phyloP scores from a whole-genome alignment of 2,797 vertebrate species.

The Anguilla anguilla region DNA sequence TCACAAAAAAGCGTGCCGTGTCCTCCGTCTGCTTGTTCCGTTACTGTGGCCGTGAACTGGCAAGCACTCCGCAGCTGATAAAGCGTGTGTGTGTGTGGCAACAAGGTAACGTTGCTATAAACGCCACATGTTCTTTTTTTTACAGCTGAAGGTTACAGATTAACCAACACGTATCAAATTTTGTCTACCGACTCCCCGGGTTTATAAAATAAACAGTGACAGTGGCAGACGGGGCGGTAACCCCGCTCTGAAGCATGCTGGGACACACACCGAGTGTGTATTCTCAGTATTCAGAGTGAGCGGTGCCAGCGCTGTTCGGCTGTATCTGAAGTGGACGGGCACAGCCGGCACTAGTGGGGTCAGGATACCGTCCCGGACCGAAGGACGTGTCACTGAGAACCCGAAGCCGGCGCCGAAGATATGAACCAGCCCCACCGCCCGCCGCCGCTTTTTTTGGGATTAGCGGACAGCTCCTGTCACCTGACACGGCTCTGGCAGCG shows the following conservation, averaged over 20 bases:
- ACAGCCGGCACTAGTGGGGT: no score
- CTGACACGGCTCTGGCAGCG: background rate
- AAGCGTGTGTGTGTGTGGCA: background rate
- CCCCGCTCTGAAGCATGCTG: background rate
- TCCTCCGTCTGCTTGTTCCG: background rate
- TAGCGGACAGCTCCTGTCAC: background rate
- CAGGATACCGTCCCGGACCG: background rate
- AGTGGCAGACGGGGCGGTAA: background rate
- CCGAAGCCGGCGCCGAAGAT: background rate
- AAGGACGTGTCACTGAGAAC: background rate
- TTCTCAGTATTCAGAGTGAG: background rate
- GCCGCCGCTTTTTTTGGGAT: background rate
- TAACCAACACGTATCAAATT: background rate
- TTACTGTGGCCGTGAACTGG: background rate
- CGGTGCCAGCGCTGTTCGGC: background rate
- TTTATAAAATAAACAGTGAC: background rate
- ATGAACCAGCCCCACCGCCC: background rate
- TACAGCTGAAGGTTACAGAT: background rate
- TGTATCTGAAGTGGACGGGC: background rate
- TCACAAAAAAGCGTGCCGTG: background rate
- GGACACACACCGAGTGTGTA: background rate
- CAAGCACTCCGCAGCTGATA: background rate
- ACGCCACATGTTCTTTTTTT: background rate
- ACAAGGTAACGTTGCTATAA: background rate
- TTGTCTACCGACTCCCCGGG: background rate